Conservation (phyloP, 2,113 vertebrate genomes). For the Microcebus ravelobensis region DNA sequence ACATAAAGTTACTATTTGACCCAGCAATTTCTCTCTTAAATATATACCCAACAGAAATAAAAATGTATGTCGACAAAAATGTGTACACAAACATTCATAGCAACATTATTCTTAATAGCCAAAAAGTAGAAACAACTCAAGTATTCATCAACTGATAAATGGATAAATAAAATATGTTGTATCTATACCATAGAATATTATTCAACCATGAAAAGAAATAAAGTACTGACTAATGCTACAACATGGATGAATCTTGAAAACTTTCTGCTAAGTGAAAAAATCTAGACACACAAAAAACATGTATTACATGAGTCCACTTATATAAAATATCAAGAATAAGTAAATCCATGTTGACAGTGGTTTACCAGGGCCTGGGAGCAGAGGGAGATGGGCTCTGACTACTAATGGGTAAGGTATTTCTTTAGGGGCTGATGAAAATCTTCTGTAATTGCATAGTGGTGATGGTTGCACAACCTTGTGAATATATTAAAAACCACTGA, state of each 20-base stretch:
- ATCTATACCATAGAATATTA: neutral
- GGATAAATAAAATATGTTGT: neutral
- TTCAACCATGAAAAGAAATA: neutral
- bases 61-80: neutral
- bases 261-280: neutral
- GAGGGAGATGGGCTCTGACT: neutral
- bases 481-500: neutral
- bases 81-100: neutral
- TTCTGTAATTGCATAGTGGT: neutral
- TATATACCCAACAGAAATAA: neutral
- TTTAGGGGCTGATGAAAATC: neutral
- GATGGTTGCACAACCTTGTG: neutral
- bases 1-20: neutral
- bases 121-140: neutral
- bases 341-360: neutral
- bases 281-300: neutral
- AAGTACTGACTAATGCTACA: neutral
- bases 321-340: constrained; percentile 8
- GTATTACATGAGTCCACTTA: neutral
- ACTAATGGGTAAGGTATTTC: neutral
- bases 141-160: neutral
- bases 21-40: neutral
- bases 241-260: neutral
- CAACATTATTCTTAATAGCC: constrained; percentile 31
- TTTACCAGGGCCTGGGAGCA: neutral